These are phyloP conservation scores for Mugil cephalus DNA, from an alignment of 2,113 vertebrate species.

Conservation along the genomic window DNA sequence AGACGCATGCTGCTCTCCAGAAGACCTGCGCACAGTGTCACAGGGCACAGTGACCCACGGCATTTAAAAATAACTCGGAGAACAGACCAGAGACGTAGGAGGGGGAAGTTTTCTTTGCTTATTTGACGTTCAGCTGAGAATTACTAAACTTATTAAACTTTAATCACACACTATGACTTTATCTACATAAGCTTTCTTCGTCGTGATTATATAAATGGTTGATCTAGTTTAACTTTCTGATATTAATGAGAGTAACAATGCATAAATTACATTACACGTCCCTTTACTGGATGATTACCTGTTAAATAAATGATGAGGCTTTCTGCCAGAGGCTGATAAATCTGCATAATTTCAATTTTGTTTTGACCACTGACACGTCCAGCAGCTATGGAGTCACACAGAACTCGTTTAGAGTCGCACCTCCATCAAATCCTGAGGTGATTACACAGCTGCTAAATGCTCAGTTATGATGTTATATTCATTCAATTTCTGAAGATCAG, in stretches of 20 bases:
- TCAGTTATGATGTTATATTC: background rate
- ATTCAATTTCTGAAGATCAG: no score
- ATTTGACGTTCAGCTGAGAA: background rate
- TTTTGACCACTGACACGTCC: background rate
- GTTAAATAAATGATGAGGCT: no score
- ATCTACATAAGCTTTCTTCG: no score
- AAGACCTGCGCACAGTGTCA: slow-evolving; percentile 86
- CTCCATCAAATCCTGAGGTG: background rate
- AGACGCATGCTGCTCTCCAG: slow-evolving; percentile 98
- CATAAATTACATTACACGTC: background rate
- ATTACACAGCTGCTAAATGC: background rate
- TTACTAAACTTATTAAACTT: background rate
- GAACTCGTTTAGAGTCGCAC: no score
- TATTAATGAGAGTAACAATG: background rate
- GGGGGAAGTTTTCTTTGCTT: no score
- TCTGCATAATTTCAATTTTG: background rate
- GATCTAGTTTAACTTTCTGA: no score
- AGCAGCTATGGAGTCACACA: no score
- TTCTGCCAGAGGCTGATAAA: no score
- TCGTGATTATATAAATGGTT: no score
- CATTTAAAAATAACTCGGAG: background rate
- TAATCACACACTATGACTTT: no score
- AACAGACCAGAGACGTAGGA: background rate
- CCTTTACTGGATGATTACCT: background rate
- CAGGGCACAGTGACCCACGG: background rate